phyloP scores from a whole-genome alignment of 2,888 invertebrate genomes.

The Cacoxenus indagator region DNA sequence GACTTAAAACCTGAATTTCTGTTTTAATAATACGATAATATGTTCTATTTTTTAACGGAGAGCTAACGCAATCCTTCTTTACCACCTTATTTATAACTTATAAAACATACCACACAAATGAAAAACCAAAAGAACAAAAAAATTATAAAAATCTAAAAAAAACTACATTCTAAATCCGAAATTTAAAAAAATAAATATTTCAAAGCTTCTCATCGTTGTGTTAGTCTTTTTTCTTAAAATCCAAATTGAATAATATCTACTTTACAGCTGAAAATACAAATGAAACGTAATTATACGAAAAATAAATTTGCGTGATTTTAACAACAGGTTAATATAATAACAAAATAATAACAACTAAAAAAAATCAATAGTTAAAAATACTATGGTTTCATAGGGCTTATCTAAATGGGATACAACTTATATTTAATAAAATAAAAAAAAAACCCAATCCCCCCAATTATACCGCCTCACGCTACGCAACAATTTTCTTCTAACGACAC shows the following conservation, averaged over 20 bases:
- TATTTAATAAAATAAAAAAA: too few relatives aligned
- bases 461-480: too few relatives aligned
- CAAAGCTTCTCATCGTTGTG: neutral
- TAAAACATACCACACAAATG: neutral
- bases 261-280: neutral
- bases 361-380: too few relatives aligned
- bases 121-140: conserved; percentile 4
- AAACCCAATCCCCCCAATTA: too few relatives aligned
- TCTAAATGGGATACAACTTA: too few relatives aligned
- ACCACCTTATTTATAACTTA: neutral
- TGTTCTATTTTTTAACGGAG: neutral
- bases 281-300: neutral
- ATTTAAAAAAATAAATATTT: conserved; percentile 6
- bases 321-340: too few relatives aligned
- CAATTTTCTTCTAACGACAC: too few relatives aligned
- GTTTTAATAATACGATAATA: neutral
- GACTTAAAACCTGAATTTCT: neutral
- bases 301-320: too few relatives aligned
- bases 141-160: neutral
- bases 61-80: conserved; percentile 2
- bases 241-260: neutral
- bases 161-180: neutral
- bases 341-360: too few relatives aligned
- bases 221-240: conserved; percentile 2
- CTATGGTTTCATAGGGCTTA: too few relatives aligned